Base-by-base conservation (phyloP, 2,888 invertebrate species). In the Ramazzottius varieornatus region DNA sequence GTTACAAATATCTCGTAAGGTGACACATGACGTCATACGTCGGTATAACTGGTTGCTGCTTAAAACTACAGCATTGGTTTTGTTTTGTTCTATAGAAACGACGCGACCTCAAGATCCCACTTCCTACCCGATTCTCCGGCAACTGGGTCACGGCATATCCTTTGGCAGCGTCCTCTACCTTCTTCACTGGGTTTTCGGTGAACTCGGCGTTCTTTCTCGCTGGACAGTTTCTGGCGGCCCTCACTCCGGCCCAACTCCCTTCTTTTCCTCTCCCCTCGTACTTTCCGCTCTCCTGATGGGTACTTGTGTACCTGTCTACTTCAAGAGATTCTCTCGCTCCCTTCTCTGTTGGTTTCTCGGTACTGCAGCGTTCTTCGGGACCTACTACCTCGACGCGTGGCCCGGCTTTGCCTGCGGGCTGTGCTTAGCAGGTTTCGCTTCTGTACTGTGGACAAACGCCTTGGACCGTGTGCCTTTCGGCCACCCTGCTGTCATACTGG, bases 121-220 rank as follows among this genome's bases (percentile, higher is more conserved):
- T 40, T 20, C 40, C 40, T 40, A 8, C 40, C 40, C 54, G 54
- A 54, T 29, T 4, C 29, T 54, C 54, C 20, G 54, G 20, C 54
- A 54, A 24, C 4, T 29, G 24, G 29, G 70, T 1, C 70, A 71
- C 33, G 73, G 72, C 1, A 54, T 74, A 2, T 73, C 73, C 1
- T 71, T 75, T 65, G 76, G 75, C 32, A 74, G 74, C 69, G 69
- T 76, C 40, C 64, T 76, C 46, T 76, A 71, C 67, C 67, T 74
- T 46, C 72, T 73, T 32, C 72, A 75, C 65, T 71, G 72, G 70
- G 69, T 73, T 63, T 75, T 74, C 70, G 75, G 75, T 24, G 76
- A 76, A 66, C 73, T 72, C 2, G 75, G 75, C 0, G 68, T 76
- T 1, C 69, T 75, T 13, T 71, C 71, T 16, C 70, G 76, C 40